Base-by-base conservation (phyloP, 2,113 vertebrate species). In the Prietella phreatophila region DNA sequence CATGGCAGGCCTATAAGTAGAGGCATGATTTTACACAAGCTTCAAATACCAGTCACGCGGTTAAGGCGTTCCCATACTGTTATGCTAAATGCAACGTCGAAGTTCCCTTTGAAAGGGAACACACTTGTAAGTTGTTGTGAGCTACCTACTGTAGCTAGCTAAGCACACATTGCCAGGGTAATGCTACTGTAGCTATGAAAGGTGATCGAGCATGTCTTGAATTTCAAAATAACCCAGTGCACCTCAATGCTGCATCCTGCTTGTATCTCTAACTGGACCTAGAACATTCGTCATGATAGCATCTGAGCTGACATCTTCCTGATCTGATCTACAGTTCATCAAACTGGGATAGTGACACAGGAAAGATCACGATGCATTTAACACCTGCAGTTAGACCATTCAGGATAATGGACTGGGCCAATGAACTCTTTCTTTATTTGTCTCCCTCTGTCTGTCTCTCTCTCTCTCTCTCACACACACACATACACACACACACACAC, bases 341-440 rank as follows among this genome's bases (percentile, higher is more conserved):
- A 1, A 60, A 15, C 53, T 33, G 55, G 55, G 55, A 81, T 55
- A 20, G 17, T 5, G 79, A 63, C 56, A 63, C 15, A 65, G 47
- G 25, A 84, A 65, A 69, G 4, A 80, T 89, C 30, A 75, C 30
- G 25, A 10, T 25, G 30, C 39, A 87, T 81, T 89, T 85, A 89
- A 58, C 87, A 69, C 75, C 73, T 81, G 75, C 82, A 81, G 33
- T 84, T 65, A 75, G 47, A 71, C 61, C 79, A 58, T 53, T 87
- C 79, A 69, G 85, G 60, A 81, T 82, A 86, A 86, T 86, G 78
- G 85, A 86, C 61, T 67, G 85, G 17, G 60, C 50, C 10, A 53
- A 80, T 33, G n/a, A 36, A 39, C 55, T 3, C 30, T 63, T 13
- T 42, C 71, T 88, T 27, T 88, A 42, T 79, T 22, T 84, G 82